A percentile compares a stretch with the other conserved stretches of the same genome.
Conservation (phyloP, 2,113 vertebrate genomes). For the Trichomycterus rosablanca region DNA sequence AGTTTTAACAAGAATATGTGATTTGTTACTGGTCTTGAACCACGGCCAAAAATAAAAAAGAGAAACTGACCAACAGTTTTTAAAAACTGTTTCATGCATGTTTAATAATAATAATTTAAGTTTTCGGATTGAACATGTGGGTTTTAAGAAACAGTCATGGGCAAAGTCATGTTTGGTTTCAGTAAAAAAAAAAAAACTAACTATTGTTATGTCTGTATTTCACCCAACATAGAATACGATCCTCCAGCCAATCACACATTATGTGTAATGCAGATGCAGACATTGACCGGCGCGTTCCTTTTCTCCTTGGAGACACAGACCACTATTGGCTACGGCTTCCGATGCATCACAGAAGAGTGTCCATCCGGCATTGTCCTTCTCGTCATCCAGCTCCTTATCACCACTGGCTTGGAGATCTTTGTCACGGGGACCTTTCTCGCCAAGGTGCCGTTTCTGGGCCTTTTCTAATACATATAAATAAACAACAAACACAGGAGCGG, state of each 20-base stretch:
- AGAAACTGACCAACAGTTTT: no score
- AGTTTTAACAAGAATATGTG: no score
- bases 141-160: no score
- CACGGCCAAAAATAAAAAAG: no score
- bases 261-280: slow-evolving; percentile 94
- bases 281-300: slow-evolving; percentile 87
- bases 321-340: slow-evolving; percentile 94
- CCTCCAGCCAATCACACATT: slow-evolving; percentile 91
- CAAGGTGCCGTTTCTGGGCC: slow-evolving; percentile 62
- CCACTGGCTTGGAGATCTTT: slow-evolving; percentile 96
- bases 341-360: slow-evolving; percentile 94
- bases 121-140: neutral
- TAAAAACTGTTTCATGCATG: no score
- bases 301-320: slow-evolving; percentile 96
- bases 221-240: slow-evolving; percentile 62
- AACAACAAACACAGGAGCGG: no score
- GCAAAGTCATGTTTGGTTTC: no score
- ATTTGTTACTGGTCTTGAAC: no score
- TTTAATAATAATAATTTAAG: no score
- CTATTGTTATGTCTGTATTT: slow-evolving; percentile 4
- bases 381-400: slow-evolving; percentile 88
- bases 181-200: no score
- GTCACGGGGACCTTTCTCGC: slow-evolving; percentile 96
- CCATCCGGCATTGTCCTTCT: slow-evolving; percentile 88
- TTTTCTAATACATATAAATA: no score